Evolutionary conservation across 2,113 vertebrate species (phyloP), one percentile per base, ranked within the genome.

Genomic region (Hypocryptadius cinnamomeus): DNA sequence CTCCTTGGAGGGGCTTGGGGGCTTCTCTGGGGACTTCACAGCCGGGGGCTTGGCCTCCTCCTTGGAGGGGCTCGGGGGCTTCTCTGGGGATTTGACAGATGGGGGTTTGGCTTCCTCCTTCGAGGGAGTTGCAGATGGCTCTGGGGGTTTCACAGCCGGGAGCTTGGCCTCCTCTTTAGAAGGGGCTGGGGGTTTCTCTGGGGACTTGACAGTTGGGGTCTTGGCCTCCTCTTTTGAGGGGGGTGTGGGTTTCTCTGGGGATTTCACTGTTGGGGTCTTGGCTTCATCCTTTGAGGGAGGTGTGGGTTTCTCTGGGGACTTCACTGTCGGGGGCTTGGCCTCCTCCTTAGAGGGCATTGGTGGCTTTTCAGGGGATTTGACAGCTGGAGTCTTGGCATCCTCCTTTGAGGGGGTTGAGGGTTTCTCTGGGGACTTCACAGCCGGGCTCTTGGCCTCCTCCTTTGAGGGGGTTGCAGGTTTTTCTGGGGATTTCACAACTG

Each of bases 341-440:
- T 54, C 53, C 53, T 54, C 53, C 30, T 54, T 54, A 5, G 53
- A 20, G 53, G 30, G 53, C 3, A 8, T 54, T 54, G 53, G 66
- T 2, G 1, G 33, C 2, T 86, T 73, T 1, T 45, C 44, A 21
- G 44, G 44, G 44, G 44, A 45, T 30, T 53, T 53, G 9, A 53
- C 27, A 53, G 30, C 53, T 33, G 53, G 53, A 13, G 5, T 20
- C 45, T 22, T 47, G 45, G 45, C 20, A 78, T 83, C 93, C 6
- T 96, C 94, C 0, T 95, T 96, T 1, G 51, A 14, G 6, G 97
- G 95, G 1, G 50, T 4, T 8, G 63, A 0, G 0, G 77, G 82
- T 2, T 95, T 87, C 3, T 94, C 93, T 5, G 97, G 97, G 9
- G 98, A 98, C 11, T 98, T 97, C 1, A 76, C 47, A 0, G 47